Conservation (phyloP, 2,797 vertebrate genomes). For the Mormyrops attenuatus region DNA sequence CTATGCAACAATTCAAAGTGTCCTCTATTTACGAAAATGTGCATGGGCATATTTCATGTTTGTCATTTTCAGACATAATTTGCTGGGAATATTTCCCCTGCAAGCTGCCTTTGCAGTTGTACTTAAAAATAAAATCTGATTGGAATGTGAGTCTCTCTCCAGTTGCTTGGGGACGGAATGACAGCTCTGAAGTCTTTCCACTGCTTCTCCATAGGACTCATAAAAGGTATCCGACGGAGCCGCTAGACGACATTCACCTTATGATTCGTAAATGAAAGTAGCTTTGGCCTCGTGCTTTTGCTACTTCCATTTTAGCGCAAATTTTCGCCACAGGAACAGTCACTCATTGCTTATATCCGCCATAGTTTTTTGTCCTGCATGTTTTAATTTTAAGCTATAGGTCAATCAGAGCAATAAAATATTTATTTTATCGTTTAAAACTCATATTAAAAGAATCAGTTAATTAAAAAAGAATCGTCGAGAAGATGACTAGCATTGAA, state of each 20-base stretch:
- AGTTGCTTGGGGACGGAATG: neutral
- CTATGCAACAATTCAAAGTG: neutral
- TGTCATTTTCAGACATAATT: neutral
- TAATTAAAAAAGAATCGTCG: neutral
- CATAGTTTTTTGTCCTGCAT: neutral
- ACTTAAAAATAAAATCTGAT: neutral
- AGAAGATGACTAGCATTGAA: neutral
- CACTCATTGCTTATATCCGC: neutral
- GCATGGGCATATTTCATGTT: neutral
- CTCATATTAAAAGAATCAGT: neutral
- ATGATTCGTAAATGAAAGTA: neutral
- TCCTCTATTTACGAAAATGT: neutral
- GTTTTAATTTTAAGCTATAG: neutral
- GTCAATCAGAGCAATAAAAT: neutral
- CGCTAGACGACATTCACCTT: neutral
- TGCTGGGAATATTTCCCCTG: neutral
- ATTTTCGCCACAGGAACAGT: neutral
- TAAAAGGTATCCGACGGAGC: neutral
- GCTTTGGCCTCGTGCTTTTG: neutral
- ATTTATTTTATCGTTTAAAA: neutral
- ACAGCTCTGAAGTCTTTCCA: neutral
- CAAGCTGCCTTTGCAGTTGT: neutral
- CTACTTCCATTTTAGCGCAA: neutral
- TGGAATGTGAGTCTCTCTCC: neutral
- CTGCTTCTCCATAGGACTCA: neutral